Conservation (phyloP, 2,797 vertebrate species). For the Paramormyrops hopkinsi region DNA sequence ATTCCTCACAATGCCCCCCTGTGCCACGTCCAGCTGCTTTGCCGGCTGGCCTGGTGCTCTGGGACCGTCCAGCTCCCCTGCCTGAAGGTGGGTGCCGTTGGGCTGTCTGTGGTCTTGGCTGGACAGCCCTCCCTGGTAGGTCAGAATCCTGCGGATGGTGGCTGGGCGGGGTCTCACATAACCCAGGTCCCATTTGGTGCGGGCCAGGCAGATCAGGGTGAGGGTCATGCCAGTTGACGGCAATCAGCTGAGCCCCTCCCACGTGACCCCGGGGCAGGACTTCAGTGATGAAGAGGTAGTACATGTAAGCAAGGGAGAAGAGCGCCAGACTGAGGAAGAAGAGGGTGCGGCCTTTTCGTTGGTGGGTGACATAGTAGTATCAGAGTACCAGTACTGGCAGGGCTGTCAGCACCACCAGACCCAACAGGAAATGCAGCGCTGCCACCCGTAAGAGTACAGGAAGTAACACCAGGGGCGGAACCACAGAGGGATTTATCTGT, state of each 20-base stretch:
- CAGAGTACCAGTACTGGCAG: slow-evolving; percentile 78
- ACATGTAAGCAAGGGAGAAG: slow-evolving; percentile 90
- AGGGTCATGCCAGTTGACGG: slow-evolving; percentile 68
- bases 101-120: slow-evolving; percentile 39
- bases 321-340: slow-evolving; percentile 92
- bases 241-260: slow-evolving; percentile 52
- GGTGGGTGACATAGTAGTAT: slow-evolving; percentile 94
- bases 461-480: slow-evolving; percentile 84
- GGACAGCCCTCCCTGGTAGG: slow-evolving; percentile 44
- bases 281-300: slow-evolving; percentile 80
- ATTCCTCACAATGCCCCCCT: slow-evolving; percentile 35
- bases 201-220: slow-evolving; percentile 66
- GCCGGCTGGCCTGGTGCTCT: slow-evolving; percentile 40
- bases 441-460: slow-evolving; percentile 78
- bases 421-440: slow-evolving; percentile 80
- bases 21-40: slow-evolving; percentile 33
- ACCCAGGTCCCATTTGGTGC: slow-evolving; percentile 80
- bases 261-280: slow-evolving; percentile 69
- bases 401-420: slow-evolving; percentile 63
- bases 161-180: slow-evolving; percentile 53
- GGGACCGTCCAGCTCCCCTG: slow-evolving; percentile 34
- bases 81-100: slow-evolving; percentile 44
- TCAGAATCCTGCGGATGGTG: slow-evolving; percentile 55
- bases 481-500: slow-evolving; percentile 73
- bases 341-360: slow-evolving; percentile 79